Base-by-base conservation (phyloP, 2,797 vertebrate species). In the Hipposideros larvatus region DNA sequence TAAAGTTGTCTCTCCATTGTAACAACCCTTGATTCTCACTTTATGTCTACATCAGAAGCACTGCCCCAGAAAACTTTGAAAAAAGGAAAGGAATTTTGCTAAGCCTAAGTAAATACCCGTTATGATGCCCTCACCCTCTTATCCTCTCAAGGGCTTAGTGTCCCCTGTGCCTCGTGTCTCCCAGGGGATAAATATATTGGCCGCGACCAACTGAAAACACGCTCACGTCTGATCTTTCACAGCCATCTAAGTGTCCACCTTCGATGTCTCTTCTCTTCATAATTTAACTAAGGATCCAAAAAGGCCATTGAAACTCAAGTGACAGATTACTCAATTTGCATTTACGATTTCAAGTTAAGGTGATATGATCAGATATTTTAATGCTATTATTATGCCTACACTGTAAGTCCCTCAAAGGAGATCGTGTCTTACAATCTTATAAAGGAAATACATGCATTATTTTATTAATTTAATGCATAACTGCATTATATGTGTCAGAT, bases 71-170 rank as follows among this genome's bases (percentile, higher is more conserved):
- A 55, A 55, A 65, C 0, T 80, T 78, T 0, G 31, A 82, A 22
- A 91, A 78, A 57, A 82, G 59, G 21, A 46, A 59, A 75, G 63
- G n/a, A 57, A n/a, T 31, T 84, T 88, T 96, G 59, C 46, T 85
- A 28, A 34, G 16, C 28, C 24, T 61, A 22, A 89, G 31, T 15
- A 57, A 73, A 89, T n/a, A 34, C 1, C 55, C 8, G 5, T 13
- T 65, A 55, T 5, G 10, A 22, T 70, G 18, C 7, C 19, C 43
- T 51, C 41, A 43, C 2, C 14, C 43, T 75, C 1, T 31, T 37
- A 26, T 37, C 34, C 19, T 37, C 21, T 65, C n/a, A 63, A 74
- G 70, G 2, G 3, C 37, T 57, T 26, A 18, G 43, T 5, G 41
- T 53, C 37, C 9, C 8, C 13, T 8, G 19, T 41, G 13, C 15